These are phyloP conservation scores for Poeciliopsis gracilis DNA, from an alignment of 2,797 vertebrate species.

Conservation along the genomic window DNA sequence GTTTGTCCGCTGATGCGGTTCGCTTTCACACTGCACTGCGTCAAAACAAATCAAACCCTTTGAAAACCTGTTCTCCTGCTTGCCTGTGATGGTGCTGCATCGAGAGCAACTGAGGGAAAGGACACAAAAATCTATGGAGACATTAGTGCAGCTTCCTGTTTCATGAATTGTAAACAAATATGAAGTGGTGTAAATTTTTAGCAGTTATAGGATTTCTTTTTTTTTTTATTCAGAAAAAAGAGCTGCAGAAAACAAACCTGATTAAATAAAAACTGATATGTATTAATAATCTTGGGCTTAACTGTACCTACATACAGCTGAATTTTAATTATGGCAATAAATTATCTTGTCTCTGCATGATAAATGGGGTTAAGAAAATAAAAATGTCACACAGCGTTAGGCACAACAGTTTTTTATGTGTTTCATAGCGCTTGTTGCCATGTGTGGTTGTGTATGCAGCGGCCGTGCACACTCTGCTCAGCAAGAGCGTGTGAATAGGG, in stretches of 20 bases:
- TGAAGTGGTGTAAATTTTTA: no score
- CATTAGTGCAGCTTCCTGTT: neutral
- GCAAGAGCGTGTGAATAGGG: slow-evolving; percentile 45
- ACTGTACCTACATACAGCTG: slow-evolving; percentile 20
- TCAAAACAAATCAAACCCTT: no score
- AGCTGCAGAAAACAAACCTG: neutral
- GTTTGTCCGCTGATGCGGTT: no score
- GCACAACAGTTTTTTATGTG: slow-evolving; percentile 44
- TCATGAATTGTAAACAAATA: neutral
- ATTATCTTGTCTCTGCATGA: slow-evolving; percentile 47
- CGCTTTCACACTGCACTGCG: no score
- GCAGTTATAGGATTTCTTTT: neutral
- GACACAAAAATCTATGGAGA: no score
- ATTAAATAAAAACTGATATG: neutral
- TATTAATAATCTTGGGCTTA: neutral
- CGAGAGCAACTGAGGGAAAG: no score
- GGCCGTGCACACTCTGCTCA: slow-evolving; percentile 40
- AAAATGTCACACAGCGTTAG: slow-evolving; percentile 35
- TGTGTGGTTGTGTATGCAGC: slow-evolving; percentile 26
- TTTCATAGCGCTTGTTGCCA: slow-evolving; percentile 19
- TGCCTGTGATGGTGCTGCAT: no score
- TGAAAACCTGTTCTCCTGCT: no score
- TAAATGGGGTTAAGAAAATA: slow-evolving; percentile 48
- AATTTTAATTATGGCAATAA: slow-evolving; percentile 23
- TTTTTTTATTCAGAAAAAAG: no score